Percentiles rank a stretch among this genome's conserved stretches.
Conservation (phyloP, 2,888 invertebrate species). For the Apocheima hispidaria region DNA sequence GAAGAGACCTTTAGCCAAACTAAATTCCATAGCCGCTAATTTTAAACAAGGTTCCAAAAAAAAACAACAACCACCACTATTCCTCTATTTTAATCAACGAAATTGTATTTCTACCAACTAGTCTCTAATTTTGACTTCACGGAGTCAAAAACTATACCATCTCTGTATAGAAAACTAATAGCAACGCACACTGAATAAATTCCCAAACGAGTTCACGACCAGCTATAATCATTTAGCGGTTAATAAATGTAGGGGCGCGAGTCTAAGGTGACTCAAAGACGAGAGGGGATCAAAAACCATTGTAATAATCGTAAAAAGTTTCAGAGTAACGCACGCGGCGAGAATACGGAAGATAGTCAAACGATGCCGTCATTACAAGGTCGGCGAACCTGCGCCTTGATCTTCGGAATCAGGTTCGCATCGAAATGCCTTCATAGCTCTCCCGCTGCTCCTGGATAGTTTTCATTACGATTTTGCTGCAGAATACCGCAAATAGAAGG, state of each 20-base stretch:
- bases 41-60: too few relatives aligned
- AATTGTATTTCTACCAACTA: too few relatives aligned
- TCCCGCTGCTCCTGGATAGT: conserved; percentile 21
- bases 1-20: too few relatives aligned
- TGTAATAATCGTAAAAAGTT: conserved; percentile 82
- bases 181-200: conserved; percentile 62
- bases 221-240: conserved; percentile 79
- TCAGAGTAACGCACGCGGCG: conserved; percentile 74
- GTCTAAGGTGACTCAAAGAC: conserved; percentile 69
- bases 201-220: conserved; percentile 70
- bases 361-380: conserved; percentile 67
- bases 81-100: too few relatives aligned
- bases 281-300: conserved; percentile 77
- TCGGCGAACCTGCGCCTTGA: conserved; percentile 27
- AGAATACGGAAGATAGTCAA: conserved; percentile 74
- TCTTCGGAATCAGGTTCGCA: conserved; percentile 28
- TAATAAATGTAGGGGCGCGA: conserved; percentile 75
- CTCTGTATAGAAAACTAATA: too few relatives aligned
- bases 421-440: conserved; percentile 21
- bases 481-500: conserved; percentile 1
- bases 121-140: too few relatives aligned
- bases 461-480: conserved; percentile 27
- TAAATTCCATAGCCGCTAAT: too few relatives aligned
- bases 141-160: too few relatives aligned
- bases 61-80: too few relatives aligned